These are phyloP conservation scores for Thymelicus sylvestris DNA, from an alignment of 2,888 invertebrate species.

Conservation along the genomic window DNA sequence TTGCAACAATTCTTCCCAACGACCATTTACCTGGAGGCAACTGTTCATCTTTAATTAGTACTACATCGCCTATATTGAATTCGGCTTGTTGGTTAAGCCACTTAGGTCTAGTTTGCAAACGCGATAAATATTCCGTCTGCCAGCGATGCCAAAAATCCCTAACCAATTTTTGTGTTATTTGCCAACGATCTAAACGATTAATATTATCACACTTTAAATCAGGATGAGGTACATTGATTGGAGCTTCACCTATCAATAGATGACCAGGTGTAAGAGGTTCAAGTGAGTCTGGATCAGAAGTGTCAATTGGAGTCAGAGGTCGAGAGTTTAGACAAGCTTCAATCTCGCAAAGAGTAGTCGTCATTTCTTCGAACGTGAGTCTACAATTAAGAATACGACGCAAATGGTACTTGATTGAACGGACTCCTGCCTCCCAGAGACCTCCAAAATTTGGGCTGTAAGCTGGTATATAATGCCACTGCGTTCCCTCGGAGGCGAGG, in stretches of 20 bases:
- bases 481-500: slow-evolving; percentile 6
- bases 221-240: slow-evolving; percentile 3
- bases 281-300: slow-evolving; percentile 3
- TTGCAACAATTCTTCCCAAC: background rate
- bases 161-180: slow-evolving; percentile 19
- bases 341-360: slow-evolving; percentile 1
- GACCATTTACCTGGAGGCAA: slow-evolving; percentile 10
- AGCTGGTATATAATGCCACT: slow-evolving; percentile 14
- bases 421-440: too few species aligned
- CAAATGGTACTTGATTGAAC: slow-evolving; percentile 7
- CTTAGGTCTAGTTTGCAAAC: slow-evolving; percentile 13
- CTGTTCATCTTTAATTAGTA: slow-evolving; percentile 6
- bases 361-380: slow-evolving; percentile 8
- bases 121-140: slow-evolving; percentile 15
- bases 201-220: background rate
- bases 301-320: slow-evolving; percentile 6
- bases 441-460: background rate
- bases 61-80: slow-evolving; percentile 13
- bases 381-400: background rate
- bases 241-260: slow-evolving; percentile 20
- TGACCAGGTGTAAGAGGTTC: slow-evolving; percentile 14
- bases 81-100: slow-evolving; percentile 6
- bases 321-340: slow-evolving; percentile 10
- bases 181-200: slow-evolving; percentile 19
- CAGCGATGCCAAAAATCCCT: slow-evolving; percentile 21